A percentile compares a stretch with the other conserved stretches of the same genome.
Conservation (phyloP, 2,888 invertebrate genomes). For the Rotaria macrura region DNA sequence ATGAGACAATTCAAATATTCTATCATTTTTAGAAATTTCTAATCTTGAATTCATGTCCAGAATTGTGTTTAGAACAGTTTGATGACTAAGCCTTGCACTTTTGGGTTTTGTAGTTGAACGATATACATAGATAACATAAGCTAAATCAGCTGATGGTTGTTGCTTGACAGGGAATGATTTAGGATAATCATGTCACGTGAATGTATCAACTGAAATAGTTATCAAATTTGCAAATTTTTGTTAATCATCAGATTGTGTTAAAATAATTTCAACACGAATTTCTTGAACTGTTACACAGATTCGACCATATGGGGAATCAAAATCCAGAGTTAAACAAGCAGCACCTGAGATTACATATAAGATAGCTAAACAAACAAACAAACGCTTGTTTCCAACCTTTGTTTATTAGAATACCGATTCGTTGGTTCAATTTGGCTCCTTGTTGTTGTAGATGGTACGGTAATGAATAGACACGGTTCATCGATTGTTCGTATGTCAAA, state of each 20-base stretch:
- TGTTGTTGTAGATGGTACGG: background rate
- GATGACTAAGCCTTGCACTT: slow-evolving; percentile 14
- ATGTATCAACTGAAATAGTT: background rate
- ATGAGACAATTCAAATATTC: background rate
- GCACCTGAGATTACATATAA: background rate
- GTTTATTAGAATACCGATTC: background rate
- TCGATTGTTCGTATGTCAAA: background rate
- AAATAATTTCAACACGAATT: background rate
- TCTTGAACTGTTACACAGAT: background rate
- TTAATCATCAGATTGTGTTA: background rate
- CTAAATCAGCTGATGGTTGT: background rate
- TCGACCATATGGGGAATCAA: background rate
- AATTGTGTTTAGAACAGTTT: background rate
- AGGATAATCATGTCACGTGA: too few species aligned
- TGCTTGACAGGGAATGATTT: too few species aligned
- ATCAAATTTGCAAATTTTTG: background rate
- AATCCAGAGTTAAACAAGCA: background rate
- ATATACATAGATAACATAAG: background rate
- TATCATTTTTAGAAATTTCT: background rate
- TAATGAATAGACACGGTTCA: background rate
- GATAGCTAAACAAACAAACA: background rate
- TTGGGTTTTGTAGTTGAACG: slow-evolving; percentile 12
- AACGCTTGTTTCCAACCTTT: background rate
- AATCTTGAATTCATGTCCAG: slow-evolving; percentile 14
- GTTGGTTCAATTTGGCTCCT: background rate